Base-by-base conservation (phyloP, 2,113 vertebrate species). In the Hippocampus barbouri region DNA sequence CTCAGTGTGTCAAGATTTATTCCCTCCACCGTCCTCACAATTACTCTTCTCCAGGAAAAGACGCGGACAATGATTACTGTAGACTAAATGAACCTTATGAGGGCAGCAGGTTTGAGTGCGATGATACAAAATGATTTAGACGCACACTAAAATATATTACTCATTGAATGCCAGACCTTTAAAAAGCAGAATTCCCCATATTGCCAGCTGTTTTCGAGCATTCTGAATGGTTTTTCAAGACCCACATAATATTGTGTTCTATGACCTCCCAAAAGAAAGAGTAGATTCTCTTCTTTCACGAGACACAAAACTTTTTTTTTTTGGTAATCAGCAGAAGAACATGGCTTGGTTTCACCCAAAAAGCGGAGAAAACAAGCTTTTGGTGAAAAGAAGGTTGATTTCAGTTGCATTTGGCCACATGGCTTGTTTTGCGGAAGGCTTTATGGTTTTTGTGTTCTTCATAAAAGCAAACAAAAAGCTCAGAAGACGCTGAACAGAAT, bases 51-150 rank as follows among this genome's bases (percentile, higher is more conserved):
- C 79, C 47, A 57, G 53, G 70, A 30, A 83, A 83, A 81, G 77
- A 72, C 80, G 83, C 69, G 64, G 72, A 71, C 41, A 34, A 66
- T 41, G 64, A 87, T 85, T 78, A 88, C 84, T 86, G 78, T 61
- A 80, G 78, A 79, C 67, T 59, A 74, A 61, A 77, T 86, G 81
- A 79, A 83, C 84, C 70, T 80, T 81, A 43, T 11, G 30, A 4
- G 2, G 30, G 60, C 69, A 51, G 49, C 4, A 14, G 16, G 8
- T 43, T 71, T 11, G 41, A 3, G 15, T 64, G 45, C 30, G 30
- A 45, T 45, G 12, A 47, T 15, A 53, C 7, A n/a, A 53, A 53
- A 21, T 7, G n/a, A 53, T 53, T 53, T 53, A 20, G 51, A 53
- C 51, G 21, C 20, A 53, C 8, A 9, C 21, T 21, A 20, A 7